Evolutionary conservation across 2,888 invertebrate genomes (phyloP), one percentile per base, ranked within the genome.

Genomic region (Caenorhabditis wallacei): DNA sequence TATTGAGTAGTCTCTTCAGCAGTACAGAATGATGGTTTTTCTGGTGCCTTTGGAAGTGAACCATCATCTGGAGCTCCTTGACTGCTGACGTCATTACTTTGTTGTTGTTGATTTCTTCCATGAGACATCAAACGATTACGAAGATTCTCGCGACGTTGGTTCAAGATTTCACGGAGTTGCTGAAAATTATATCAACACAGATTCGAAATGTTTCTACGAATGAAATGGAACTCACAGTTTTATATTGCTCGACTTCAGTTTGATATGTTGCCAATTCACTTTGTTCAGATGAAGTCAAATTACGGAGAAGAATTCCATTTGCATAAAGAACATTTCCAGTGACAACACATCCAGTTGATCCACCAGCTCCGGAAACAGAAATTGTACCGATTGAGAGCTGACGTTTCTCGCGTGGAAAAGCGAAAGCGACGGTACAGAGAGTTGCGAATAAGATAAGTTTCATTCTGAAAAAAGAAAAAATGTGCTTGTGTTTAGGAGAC

Each of bases 1-100:
- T 91, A 91, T 82, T 91, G 91, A 37, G 91, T 91, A 11, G 90
- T 90, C 66, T 87, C 88, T 61, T 91, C 87, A 66, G 88, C 90
- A 18, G 79, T 78, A 83, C 91, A 91, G 89, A 91, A 91, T 10
- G 89, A 88, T 43, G 91, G 91, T 82, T 88, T 88, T 61, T 85
- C 71, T 59, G 90, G 90, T 8, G 90, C 85, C 68, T 88, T 76
- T 57, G 84, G 85, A 18, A 81, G 57, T 5, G 46, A 63, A 24
- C 53, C 66, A 37, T 82, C 74, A 35, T 66, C 68, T 13, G 57
- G 22, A 8, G 20, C 24, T 7, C 46, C 69, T 26, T 70, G 63
- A 37, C 72, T 66, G 84, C 64, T 70, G 37, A 59, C 72, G 40
- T 69, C 63, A 43, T 72, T 72, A 54, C 72, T 61, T 35, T 81